Percentiles rank a stretch among this genome's conserved stretches.
Evolutionary conservation across 2,113 vertebrate species (phyloP).

Genomic region (Mus musculus): DNA sequence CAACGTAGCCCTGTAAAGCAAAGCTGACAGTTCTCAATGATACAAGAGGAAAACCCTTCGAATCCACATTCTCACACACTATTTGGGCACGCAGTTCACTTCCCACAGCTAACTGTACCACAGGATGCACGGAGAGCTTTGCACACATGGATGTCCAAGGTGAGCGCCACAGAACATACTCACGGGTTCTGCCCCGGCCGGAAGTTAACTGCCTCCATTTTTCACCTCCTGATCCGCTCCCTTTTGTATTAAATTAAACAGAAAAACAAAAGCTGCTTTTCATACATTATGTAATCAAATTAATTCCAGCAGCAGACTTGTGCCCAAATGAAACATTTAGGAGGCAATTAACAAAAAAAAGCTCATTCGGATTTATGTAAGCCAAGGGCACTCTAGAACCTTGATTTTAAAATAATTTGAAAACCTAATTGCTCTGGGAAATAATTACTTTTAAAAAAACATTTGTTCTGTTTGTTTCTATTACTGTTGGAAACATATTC

Average conservation of each 20-base stretch:
- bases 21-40: neutral
- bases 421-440: constrained; percentile 44
- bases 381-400: constrained; percentile 47
- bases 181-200: neutral
- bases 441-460: constrained; percentile 39
- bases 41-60: neutral
- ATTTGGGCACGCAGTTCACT: neutral
- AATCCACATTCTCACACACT: neutral
- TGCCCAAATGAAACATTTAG: constrained; percentile 48
- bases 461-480: constrained; percentile 25
- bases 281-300: constrained; percentile 60
- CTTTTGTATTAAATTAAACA: constrained; percentile 38
- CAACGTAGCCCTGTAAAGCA: neutral
- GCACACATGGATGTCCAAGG: neutral
- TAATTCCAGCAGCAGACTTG: constrained; percentile 56
- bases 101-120: neutral
- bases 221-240: neutral
- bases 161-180: neutral
- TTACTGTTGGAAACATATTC: neutral
- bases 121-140: neutral
- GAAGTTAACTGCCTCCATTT: neutral
- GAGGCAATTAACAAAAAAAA: constrained; percentile 52
- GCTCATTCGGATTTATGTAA: constrained; percentile 57
- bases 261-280: constrained; percentile 33
- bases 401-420: constrained; percentile 53